Conservation (phyloP, 2,797 vertebrate species). For the Labeo calbasu region DNA sequence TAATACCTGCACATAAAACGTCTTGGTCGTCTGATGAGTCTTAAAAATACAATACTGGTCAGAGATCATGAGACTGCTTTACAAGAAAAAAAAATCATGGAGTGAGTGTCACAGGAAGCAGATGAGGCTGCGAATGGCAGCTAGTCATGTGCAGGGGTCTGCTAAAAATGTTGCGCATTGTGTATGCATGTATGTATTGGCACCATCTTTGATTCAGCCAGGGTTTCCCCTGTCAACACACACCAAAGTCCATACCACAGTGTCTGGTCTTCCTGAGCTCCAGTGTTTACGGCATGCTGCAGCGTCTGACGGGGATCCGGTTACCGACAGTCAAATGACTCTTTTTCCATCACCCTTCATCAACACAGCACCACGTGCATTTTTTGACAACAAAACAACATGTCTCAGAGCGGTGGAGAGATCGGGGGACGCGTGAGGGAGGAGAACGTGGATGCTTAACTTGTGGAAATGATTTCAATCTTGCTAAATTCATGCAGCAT, state of each 20-base stretch:
- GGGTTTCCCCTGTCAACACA: constrained; percentile 24
- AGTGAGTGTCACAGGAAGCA: not conserved
- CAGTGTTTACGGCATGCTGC: constrained; percentile 40
- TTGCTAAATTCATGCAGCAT: not conserved
- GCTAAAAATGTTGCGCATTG: not conserved
- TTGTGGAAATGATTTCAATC: not conserved
- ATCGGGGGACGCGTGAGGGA: not conserved
- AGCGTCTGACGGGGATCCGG: constrained; percentile 32
- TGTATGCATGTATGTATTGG: not conserved
- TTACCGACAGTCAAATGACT: constrained; percentile 57
- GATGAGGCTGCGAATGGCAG: not conserved
- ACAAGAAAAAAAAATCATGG: not conserved
- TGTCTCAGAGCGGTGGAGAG: constrained; percentile 32
- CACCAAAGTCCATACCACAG: not conserved
- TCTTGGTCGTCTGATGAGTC: not conserved
- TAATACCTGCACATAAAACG: not conserved
- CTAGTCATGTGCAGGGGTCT: not conserved
- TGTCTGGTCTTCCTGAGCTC: constrained; percentile 18
- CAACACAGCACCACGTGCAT: constrained; percentile 64
- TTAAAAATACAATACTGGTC: not conserved
- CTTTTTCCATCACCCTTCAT: constrained; percentile 69
- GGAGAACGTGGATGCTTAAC: not conserved
- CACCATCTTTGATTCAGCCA: constrained; percentile 11
- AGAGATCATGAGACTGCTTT: not conserved
- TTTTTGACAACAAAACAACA: constrained; percentile 68